phyloP scores from a whole-genome alignment of 2,888 invertebrate species.

The Tachina lurida region DNA sequence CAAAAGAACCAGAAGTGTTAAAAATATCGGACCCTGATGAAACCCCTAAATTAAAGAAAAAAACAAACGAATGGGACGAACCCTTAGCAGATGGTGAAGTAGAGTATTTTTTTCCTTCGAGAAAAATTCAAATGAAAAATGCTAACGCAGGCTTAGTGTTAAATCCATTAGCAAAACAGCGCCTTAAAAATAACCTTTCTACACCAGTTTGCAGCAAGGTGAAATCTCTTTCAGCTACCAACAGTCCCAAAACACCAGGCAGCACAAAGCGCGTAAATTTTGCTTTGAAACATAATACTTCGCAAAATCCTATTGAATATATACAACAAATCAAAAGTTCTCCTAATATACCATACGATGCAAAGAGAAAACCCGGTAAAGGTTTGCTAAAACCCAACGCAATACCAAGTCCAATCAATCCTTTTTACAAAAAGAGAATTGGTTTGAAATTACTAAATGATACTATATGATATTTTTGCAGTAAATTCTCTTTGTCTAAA shows the following conservation, averaged over 20 bases:
- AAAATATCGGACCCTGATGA: constrained; percentile 54
- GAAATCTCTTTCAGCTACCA: constrained; percentile 37
- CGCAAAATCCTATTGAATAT: constrained; percentile 90
- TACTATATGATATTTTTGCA: constrained; percentile 75
- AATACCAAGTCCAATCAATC: constrained; percentile 89
- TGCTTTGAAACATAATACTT: constrained; percentile 87
- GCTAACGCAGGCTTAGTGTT: constrained; percentile 76
- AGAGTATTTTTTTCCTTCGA: constrained; percentile 80
- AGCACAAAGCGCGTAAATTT: constrained; percentile 88
- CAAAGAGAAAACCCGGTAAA: constrained; percentile 87
- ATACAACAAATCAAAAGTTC: constrained; percentile 87
- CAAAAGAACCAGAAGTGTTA: constrained; percentile 52
- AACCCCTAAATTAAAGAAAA: constrained; percentile 41
- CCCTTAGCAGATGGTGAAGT: constrained; percentile 83
- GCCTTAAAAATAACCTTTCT: constrained; percentile 63
- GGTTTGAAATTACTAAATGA: constrained; percentile 76
- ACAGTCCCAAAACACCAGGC: constrained; percentile 66
- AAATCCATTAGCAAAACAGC: constrained; percentile 72
- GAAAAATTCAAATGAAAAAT: constrained; percentile 78
- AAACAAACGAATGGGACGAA: constrained; percentile 81
- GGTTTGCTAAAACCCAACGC: constrained; percentile 89
- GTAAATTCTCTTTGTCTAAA: constrained; percentile 46
- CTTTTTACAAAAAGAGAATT: constrained; percentile 87
- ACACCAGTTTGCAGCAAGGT: constrained; percentile 67
- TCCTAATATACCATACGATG: constrained; percentile 90